Conservation (phyloP, 2,888 invertebrate species). For the Smittia sp. region DNA sequence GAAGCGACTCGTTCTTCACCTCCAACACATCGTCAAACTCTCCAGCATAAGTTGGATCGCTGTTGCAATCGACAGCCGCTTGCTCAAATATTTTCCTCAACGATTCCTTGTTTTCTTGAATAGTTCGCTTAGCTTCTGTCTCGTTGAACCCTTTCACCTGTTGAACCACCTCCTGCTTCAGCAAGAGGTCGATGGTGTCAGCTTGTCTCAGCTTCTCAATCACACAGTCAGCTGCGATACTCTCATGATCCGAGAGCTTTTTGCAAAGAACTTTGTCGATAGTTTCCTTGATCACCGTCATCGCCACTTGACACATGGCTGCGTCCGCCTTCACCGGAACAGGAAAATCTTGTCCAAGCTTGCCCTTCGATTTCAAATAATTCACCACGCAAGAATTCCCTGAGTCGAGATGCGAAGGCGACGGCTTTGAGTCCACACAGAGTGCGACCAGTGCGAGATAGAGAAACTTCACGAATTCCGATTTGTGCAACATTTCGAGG, state of each 20-base stretch:
- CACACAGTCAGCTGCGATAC: neutral
- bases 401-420: neutral
- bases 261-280: neutral
- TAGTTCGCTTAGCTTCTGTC: neutral
- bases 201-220: neutral
- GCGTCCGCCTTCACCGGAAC: neutral
- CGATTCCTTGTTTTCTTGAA: neutral
- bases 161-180: conserved; percentile 12
- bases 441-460: neutral
- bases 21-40: conserved; percentile 26
- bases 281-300: conserved; percentile 14
- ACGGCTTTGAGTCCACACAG: neutral
- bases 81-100: conserved; percentile 20
- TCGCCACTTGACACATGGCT: neutral
- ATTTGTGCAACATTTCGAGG: neutral
- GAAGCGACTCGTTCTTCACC: neutral
- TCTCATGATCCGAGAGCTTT: neutral
- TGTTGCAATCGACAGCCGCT: neutral
- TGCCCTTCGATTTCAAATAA: conserved; percentile 5
- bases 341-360: conserved; percentile 10
- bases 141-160: neutral
- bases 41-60: conserved; percentile 9
- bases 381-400: conserved; percentile 15
- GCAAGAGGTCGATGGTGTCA: neutral
- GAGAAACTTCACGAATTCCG: neutral